A percentile compares a stretch with the other conserved stretches of the same genome.
Evolutionary conservation across 2,888 invertebrate genomes (phyloP).

Genomic region (Axea sp.): DNA sequence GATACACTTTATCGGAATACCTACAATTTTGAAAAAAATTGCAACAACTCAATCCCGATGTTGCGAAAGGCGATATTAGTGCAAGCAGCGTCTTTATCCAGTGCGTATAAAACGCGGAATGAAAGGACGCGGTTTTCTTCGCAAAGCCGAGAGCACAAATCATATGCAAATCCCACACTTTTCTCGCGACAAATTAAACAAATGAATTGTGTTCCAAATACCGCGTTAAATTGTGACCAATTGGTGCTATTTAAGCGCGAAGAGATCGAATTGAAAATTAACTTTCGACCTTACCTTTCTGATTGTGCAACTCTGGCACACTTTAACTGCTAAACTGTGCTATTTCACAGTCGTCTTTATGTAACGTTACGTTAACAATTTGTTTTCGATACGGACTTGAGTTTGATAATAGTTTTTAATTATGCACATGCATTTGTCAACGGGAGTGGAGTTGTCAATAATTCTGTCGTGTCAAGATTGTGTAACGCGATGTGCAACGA

Average conservation of each 20-base stretch:
- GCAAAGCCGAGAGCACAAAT: no score
- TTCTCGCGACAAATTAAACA: conserved; percentile 5
- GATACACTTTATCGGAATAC: conserved; percentile 23
- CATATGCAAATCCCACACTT: background rate
- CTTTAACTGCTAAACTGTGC: conserved; percentile 23
- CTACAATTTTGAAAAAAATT: conserved; percentile 12
- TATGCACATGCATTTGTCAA: background rate
- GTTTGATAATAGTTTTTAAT: no score
- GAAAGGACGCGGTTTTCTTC: no score
- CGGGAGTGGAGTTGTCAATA: no score
- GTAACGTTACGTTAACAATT: conserved; percentile 8
- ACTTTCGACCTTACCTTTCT: conserved; percentile 25
- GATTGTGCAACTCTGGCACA: conserved; percentile 2
- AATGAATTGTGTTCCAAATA: conserved; percentile 25
- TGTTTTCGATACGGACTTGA: no score
- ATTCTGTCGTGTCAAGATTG: background rate
- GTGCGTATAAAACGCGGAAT: background rate
- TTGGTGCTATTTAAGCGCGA: conserved; percentile 5
- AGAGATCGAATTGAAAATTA: conserved; percentile 32
- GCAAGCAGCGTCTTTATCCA: background rate
- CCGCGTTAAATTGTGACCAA: conserved; percentile 34
- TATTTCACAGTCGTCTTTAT: conserved; percentile 15
- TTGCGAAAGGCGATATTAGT: conserved; percentile 25
- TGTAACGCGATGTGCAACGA: conserved; percentile 13
- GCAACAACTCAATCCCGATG: background rate